Base-by-base conservation (phyloP, 2,113 vertebrate genomes). In the Lamprologus callipterus region DNA sequence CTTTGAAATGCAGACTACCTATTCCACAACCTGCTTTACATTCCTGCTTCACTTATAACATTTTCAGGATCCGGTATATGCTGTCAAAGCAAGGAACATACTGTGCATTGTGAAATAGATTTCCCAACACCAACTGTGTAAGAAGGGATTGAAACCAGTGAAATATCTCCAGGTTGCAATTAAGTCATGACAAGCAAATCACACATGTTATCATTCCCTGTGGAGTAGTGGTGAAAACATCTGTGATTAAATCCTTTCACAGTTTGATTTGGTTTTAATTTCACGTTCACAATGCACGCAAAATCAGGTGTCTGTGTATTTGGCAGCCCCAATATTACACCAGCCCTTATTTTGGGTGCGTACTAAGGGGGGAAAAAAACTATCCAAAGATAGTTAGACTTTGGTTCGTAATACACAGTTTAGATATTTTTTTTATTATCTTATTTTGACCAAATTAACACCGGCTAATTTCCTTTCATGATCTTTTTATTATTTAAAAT, bases 401-500 rank as follows among this genome's bases (percentile, higher is more conserved):
- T 26, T 57, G 47, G 26, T 49, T 35, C 9, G 2, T 86, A 81
- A 81, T 80, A 4, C 70, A 60, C 78, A 40, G 10, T 86, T 90
- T 70, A 79, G 54, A 31, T 63, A 13, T n/a, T 1, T 87, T 89
- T 84, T 83, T 26, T 53, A 11, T 13, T 75, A 81, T 90, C 88
- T 87, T 88, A 87, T 85, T 86, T 54, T 85, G 57, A 92, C 87
- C 82, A 91, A 83, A 93, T 91, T 87, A 90, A 87, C 55, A 85
- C 63, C n/a, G 81, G 89, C 53, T 65, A 87, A 94, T 92, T 92
- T 91, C 81, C 83, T 94, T 84, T 89, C 91, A 87, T 82, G 65
- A 92, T 91, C 11, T 89, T 33, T 28, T 60, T 51, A 82, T 94
- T 87, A 93, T 93, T 91, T 81, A 94, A 91, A 93, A 86, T 80